Base-by-base conservation (phyloP, 2,797 vertebrate species). In the Sitta carolinensis region DNA sequence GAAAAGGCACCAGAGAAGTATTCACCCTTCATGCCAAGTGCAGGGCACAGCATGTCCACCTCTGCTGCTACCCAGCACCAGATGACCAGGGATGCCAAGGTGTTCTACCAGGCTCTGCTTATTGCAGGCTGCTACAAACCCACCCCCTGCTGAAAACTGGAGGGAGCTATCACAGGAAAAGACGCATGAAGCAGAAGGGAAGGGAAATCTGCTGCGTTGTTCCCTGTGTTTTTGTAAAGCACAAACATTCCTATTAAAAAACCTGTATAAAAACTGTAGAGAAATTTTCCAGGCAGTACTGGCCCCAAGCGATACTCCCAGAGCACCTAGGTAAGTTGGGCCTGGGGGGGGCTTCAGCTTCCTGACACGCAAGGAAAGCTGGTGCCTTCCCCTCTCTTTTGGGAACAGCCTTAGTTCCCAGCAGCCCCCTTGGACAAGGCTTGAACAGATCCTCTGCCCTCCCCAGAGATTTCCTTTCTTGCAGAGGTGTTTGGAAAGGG, bases 201-300 rank as follows among this genome's bases (percentile, higher is more conserved):
- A 80, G 40, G 54, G 47, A 90, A 72, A 82, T 76, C 93, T 93
- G 83, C 92, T 94, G 94, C 94, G 81, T 77, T 8, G 19, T 62
- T 93, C 92, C 93, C 93, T 40, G 89, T 10, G 6, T 75, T 84
- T 93, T 61, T 79, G 45, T 95, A 97, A 97, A 97, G 93, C 94
- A 95, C 74, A 91, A 77, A 95, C 86, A 92, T 84, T 79, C 74
- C 77, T 96, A 95, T 95, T 87, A 97, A 97, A 97, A 84, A 92
- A 84, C 20, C n/a, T 58, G 82, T 95, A 97, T 96, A 96, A 96
- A 97, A 97, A 92, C 36, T 1, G 70, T 94, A 91, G 74, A 89
- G 83, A 95, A 90, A 90, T 90, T 72, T 63, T 38, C 38, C 4
- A 5, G 87, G 83, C 81, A 90, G 81, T 79, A 86, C 76, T 89